Percentiles rank a stretch among this genome's conserved stretches.
phyloP scores from a whole-genome alignment of 1,140 invertebrate species.

The Drosophila kohkoa region DNA sequence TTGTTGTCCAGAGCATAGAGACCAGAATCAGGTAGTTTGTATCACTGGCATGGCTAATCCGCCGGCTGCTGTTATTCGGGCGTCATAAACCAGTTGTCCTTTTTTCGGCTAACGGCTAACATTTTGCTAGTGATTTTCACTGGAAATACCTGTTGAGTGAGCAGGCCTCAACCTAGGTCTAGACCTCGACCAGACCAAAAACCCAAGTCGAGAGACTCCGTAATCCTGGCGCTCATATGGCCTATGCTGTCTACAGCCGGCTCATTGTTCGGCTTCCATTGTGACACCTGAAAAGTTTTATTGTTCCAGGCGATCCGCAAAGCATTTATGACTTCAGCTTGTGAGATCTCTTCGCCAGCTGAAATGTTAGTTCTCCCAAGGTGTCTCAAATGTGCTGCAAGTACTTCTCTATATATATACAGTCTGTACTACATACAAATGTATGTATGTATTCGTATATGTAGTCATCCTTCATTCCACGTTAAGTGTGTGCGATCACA shows the following conservation, averaged over 20 bases:
- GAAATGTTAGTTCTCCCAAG: slow-evolving; percentile 49
- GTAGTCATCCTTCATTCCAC: neutral
- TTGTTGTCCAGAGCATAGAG: slow-evolving; percentile 2
- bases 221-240: slow-evolving; percentile 76
- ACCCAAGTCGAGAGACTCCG: slow-evolving; percentile 3
- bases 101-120: slow-evolving; percentile 41
- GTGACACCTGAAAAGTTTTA: slow-evolving; percentile 65
- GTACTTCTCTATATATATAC: neutral
- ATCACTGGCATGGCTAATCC: slow-evolving; percentile 53
- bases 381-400: slow-evolving; percentile 36
- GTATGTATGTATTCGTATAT: neutral
- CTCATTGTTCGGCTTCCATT: slow-evolving; percentile 65
- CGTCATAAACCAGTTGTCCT: slow-evolving; percentile 79
- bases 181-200: neutral
- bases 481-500: slow-evolving; percentile 25
- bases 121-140: slow-evolving; percentile 47
- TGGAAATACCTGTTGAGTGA: slow-evolving; percentile 55
- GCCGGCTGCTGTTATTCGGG: slow-evolving; percentile 56
- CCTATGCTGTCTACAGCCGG: slow-evolving; percentile 45
- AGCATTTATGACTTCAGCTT: slow-evolving; percentile 73
- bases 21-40: slow-evolving; percentile 28
- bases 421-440: no score
- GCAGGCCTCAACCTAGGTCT: neutral
- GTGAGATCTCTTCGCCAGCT: slow-evolving; percentile 57
- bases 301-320: slow-evolving; percentile 40